Evolutionary conservation across 2,797 vertebrate species (phyloP).

Genomic region (Anguilla anguilla): DNA sequence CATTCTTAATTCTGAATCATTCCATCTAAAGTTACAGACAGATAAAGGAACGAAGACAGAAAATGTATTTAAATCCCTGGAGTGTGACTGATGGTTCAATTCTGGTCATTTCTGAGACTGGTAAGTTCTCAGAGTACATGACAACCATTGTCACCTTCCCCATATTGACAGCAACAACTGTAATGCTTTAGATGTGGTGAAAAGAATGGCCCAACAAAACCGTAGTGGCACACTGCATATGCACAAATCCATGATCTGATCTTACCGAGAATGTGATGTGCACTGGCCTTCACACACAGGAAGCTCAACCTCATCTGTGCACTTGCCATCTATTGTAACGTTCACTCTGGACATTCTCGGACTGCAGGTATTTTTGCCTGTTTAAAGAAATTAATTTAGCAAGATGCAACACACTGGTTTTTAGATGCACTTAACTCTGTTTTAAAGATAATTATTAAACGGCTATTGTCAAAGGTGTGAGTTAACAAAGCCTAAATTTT

Average conservation of each 20-base stretch:
- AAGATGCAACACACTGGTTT: too few species aligned
- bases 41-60: not conserved
- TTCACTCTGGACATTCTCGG: slow-evolving; percentile 46
- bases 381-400: not conserved
- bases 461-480: too few species aligned
- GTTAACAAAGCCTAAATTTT: too few species aligned
- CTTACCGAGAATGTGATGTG: slow-evolving; percentile 57
- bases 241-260: not conserved
- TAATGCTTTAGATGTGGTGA: not conserved
- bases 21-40: slow-evolving; percentile 36
- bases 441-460: too few species aligned
- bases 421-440: too few species aligned
- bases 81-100: not conserved
- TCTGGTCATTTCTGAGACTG: not conserved
- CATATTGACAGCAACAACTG: not conserved
- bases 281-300: slow-evolving; percentile 66
- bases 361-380: slow-evolving; percentile 58
- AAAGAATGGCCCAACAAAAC: not conserved
- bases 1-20: slow-evolving; percentile 48
- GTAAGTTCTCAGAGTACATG: not conserved
- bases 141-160: slow-evolving; percentile 2
- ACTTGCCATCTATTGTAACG: slow-evolving; percentile 46
- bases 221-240: not conserved
- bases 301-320: slow-evolving; percentile 47
- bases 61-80: not conserved